phyloP scores from a whole-genome alignment of 2,797 vertebrate species.

The Hypotaenidia okinawae region DNA sequence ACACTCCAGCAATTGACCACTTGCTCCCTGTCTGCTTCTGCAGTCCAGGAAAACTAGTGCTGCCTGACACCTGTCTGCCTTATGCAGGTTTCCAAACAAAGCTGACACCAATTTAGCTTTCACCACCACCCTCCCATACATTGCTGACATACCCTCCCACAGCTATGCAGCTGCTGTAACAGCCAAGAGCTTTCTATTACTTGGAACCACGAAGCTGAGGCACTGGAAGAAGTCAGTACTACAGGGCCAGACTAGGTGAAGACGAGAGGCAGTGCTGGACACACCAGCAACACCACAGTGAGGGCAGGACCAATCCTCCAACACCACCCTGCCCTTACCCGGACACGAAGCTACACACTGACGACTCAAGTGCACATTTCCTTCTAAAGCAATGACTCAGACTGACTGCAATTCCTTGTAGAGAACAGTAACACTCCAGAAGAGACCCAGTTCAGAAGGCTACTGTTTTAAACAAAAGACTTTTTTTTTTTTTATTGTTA shows the following conservation, averaged over 20 bases:
- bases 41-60: not conserved
- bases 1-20: accelerated
- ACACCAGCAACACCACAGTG: accelerated
- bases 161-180: too few species aligned
- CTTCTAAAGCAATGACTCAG: not conserved
- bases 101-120: not conserved
- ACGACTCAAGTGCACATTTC: not conserved
- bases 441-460: not conserved
- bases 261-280: not conserved
- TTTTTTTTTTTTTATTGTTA: not conserved
- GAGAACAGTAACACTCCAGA: not conserved
- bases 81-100: not conserved
- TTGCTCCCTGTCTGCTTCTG: accelerated
- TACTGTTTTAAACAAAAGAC: not conserved
- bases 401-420: not conserved
- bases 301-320: not conserved
- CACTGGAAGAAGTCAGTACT: not conserved
- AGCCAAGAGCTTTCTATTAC: not conserved
- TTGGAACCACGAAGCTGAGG: not conserved
- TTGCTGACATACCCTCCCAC: not conserved
- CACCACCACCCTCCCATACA: not conserved
- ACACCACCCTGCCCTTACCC: not conserved
- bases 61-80: not conserved
- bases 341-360: accelerated
- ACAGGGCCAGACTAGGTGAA: not conserved